A percentile compares a stretch with the other conserved stretches of the same genome.
These are phyloP conservation scores for Peribatodes rhomboidaria DNA, from an alignment of 2,888 invertebrate genomes.

Conservation along the genomic window DNA sequence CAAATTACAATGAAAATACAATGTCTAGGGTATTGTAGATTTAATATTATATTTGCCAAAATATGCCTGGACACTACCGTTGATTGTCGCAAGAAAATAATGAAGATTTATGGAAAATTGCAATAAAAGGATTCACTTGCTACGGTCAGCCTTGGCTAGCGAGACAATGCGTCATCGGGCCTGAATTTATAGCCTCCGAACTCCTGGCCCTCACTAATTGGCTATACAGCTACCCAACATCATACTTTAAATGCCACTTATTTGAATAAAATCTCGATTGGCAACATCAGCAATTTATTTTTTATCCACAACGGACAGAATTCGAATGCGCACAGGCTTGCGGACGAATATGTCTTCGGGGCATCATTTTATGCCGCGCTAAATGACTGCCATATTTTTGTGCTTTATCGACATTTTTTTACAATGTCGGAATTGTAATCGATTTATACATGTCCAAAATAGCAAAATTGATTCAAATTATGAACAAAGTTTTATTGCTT, in stretches of 20 bases:
- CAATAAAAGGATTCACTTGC: constrained; percentile 52
- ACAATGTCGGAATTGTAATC: constrained; percentile 23
- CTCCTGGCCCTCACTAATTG: constrained; percentile 61
- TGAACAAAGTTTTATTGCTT: constrained; percentile 56
- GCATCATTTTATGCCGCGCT: constrained; percentile 51
- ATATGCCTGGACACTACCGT: neutral
- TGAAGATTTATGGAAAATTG: constrained; percentile 42
- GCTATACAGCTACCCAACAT: constrained; percentile 53
- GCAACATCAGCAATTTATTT: constrained; percentile 50
- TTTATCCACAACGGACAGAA: constrained; percentile 42
- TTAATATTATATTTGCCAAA: neutral
- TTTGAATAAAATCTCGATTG: constrained; percentile 61
- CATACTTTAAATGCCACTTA: constrained; percentile 53
- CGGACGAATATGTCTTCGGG: constrained; percentile 49
- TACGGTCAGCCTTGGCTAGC: constrained; percentile 56
- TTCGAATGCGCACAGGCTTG: constrained; percentile 38
- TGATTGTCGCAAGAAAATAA: constrained; percentile 45
- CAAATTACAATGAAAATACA: too few relatives aligned
- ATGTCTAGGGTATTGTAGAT: too few relatives aligned
- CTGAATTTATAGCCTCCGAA: constrained; percentile 65
- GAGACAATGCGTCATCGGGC: constrained; percentile 57
- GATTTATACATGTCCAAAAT: constrained; percentile 45
- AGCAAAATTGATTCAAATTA: constrained; percentile 54
- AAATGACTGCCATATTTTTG: constrained; percentile 44
- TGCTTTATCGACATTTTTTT: constrained; percentile 38